A percentile compares a stretch with the other conserved stretches of the same genome.
phyloP scores from a whole-genome alignment of 2,113 vertebrate species.

The Pelobates fuscus region DNA sequence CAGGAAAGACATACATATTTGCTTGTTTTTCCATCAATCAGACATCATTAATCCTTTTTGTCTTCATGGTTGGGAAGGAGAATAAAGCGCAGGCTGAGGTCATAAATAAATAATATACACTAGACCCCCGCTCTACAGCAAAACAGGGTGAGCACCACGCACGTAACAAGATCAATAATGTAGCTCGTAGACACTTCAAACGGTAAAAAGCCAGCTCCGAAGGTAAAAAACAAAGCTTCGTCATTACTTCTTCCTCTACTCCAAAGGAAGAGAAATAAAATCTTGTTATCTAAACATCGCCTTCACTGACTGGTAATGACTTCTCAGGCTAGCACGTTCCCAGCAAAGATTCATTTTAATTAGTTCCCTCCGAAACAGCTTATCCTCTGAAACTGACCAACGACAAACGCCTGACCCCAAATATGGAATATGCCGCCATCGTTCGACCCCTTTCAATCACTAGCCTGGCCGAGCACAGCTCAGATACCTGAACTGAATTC shows the following conservation, averaged over 20 bases:
- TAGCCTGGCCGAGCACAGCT: not conserved
- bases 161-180: slow-evolving; percentile 5
- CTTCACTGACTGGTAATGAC: slow-evolving; percentile 17
- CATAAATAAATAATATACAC: no score
- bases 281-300: slow-evolving; percentile 12
- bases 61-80: no score
- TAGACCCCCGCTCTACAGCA: not conserved
- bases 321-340: not conserved
- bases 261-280: not conserved
- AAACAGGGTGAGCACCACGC: not conserved
- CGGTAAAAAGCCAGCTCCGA: not conserved
- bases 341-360: slow-evolving; percentile 32
- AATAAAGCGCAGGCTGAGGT: no score
- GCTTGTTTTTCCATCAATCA: no score
- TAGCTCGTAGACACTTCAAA: not conserved
- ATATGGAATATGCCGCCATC: not conserved
- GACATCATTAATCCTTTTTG: no score
- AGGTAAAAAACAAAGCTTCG: not conserved
- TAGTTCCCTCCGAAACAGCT: slow-evolving; percentile 18
- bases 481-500: not conserved
- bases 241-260: not conserved
- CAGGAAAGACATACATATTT: no score
- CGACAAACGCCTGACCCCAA: not conserved
- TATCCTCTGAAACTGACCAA: slow-evolving; percentile 7
- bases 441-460: not conserved